Conservation (phyloP, 2,113 vertebrate genomes). For the Oreochromis aureus region DNA sequence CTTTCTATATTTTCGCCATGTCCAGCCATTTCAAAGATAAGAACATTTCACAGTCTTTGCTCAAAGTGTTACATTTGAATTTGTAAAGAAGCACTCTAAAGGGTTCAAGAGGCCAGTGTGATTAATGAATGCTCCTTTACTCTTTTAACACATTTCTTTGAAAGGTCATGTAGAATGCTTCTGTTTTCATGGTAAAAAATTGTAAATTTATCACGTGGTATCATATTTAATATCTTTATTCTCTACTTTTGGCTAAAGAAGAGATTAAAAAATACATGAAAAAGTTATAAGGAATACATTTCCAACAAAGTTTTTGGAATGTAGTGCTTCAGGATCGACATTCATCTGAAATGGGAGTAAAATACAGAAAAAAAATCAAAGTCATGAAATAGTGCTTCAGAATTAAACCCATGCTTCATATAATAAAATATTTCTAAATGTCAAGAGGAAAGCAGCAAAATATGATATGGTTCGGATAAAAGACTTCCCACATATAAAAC, state of each 20-base stretch:
- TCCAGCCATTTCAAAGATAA: not conserved
- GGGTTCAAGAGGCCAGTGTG: not conserved
- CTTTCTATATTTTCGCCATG: not conserved
- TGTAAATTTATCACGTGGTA: not conserved
- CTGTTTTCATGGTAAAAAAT: not conserved
- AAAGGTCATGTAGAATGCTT: not conserved
- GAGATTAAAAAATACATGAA: not conserved
- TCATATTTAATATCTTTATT: not conserved
- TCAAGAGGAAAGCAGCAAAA: not conserved
- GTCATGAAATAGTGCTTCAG: not conserved
- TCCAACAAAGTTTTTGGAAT: not conserved
- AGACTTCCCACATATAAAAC: conserved; percentile 26
- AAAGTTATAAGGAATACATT: not conserved
- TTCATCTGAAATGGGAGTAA: not conserved
- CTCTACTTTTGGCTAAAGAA: not conserved
- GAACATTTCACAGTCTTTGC: not conserved
- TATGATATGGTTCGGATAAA: conserved; percentile 17
- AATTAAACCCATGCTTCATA: not conserved
- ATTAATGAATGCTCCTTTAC: not conserved
- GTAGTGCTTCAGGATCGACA: not conserved
- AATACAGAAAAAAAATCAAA: not conserved
- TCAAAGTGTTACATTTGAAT: not conserved
- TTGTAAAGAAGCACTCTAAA: not conserved
- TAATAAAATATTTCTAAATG: not conserved
- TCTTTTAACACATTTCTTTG: not conserved